A percentile compares a stretch with the other conserved stretches of the same genome.
Evolutionary conservation across 2,797 vertebrate genomes (phyloP).

Genomic region (Poeciliopsis gracilis): DNA sequence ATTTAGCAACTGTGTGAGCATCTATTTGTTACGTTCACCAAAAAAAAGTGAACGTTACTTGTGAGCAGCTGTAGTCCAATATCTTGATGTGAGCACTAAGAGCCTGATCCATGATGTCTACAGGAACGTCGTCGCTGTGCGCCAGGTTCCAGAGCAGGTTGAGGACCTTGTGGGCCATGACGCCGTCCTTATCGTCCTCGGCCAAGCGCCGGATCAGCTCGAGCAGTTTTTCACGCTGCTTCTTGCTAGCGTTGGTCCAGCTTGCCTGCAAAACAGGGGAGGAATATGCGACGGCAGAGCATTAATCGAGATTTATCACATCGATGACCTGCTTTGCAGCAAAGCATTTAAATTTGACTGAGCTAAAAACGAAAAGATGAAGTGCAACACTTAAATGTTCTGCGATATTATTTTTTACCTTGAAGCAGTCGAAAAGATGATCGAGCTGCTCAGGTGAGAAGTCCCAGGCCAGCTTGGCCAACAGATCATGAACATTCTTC

Average conservation of each 20-base stretch:
- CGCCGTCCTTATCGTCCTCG: constrained; percentile 98
- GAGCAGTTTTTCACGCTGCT: constrained; percentile 96
- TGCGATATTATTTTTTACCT: constrained; percentile 69
- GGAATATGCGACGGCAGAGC: not conserved
- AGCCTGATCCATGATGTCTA: constrained; percentile 99
- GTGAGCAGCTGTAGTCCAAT: constrained; percentile 98
- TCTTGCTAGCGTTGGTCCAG: constrained; percentile 99
- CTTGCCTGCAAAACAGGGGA: constrained; percentile 85
- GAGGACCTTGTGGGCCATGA: constrained; percentile 99
- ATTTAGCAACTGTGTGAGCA: not conserved
- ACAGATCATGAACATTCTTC: constrained; percentile 98
- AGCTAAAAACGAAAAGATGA: not conserved
- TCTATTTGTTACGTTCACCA: constrained; percentile 9
- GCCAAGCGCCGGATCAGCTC: constrained; percentile 97
- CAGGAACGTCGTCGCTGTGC: constrained; percentile 98
- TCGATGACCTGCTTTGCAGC: not conserved
- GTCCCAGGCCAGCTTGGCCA: constrained; percentile 98
- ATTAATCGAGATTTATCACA: not conserved
- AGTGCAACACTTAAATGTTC: not conserved
- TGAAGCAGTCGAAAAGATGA: constrained; percentile 99
- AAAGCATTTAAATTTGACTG: not conserved
- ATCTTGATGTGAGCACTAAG: constrained; percentile 99
- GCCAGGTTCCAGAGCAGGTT: constrained; percentile 98
- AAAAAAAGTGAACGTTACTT: constrained; percentile 78
- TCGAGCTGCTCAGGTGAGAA: constrained; percentile 99